Evolutionary conservation across 2,888 invertebrate species (phyloP).

Genomic region (Orthosia cruda): DNA sequence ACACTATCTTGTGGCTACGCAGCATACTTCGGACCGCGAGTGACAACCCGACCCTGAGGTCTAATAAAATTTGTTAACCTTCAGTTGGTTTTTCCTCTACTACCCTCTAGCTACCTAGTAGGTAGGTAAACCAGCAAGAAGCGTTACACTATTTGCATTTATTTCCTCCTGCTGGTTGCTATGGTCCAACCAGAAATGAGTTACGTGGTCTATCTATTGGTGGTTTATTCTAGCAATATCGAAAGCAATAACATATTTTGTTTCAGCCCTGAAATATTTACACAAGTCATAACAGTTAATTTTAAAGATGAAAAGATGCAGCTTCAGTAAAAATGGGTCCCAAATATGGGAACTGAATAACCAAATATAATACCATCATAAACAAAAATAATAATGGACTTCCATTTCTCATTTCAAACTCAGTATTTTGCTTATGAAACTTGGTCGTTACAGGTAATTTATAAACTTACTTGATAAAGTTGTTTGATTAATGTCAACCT

Average conservation of each 20-base stretch:
- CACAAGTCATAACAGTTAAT: slow-evolving; percentile 36
- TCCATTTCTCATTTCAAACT: slow-evolving; percentile 65
- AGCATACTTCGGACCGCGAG: too few species aligned
- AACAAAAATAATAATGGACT: slow-evolving; percentile 71
- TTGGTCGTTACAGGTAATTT: slow-evolving; percentile 72
- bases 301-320: slow-evolving; percentile 34
- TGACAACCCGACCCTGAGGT: too few species aligned
- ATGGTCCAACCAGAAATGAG: slow-evolving; percentile 39
- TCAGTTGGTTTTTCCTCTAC: too few species aligned
- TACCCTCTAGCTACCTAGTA: too few species aligned
- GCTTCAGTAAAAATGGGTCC: slow-evolving; percentile 23
- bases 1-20: too few species aligned
- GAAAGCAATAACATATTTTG: slow-evolving; percentile 24
- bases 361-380: too few species aligned
- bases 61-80: too few species aligned
- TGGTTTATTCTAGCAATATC: slow-evolving; percentile 31
- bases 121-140: too few species aligned
- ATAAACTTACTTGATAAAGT: slow-evolving; percentile 70
- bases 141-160: too few species aligned
- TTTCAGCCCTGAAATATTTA: slow-evolving; percentile 22
- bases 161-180: too few species aligned
- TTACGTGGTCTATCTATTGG: slow-evolving; percentile 40
- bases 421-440: slow-evolving; percentile 74
- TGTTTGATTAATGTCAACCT: slow-evolving; percentile 73
- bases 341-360: too few species aligned